Evolutionary conservation across 1,140 invertebrate species (phyloP).

Genomic region (Lordiphosa mommai): DNA sequence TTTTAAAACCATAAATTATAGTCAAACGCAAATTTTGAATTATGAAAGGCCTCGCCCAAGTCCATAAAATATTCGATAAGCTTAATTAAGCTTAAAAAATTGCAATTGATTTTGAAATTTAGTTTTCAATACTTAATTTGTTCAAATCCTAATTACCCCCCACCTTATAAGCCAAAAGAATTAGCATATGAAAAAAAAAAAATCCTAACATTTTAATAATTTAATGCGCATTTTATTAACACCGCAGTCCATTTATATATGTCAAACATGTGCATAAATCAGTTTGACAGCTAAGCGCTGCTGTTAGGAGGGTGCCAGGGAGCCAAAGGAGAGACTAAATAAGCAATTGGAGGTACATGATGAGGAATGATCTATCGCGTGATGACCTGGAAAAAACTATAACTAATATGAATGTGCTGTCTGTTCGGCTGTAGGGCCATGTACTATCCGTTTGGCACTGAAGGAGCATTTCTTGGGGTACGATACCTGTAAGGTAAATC

Average conservation of each 20-base stretch:
- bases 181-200: conserved; percentile 20
- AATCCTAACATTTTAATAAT: conserved; percentile 32
- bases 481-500: too few species aligned
- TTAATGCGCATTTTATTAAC: conserved; percentile 44
- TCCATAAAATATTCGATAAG: conserved; percentile 5
- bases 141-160: conserved; percentile 13
- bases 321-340: too few species aligned
- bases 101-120: neutral
- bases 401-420: too few species aligned
- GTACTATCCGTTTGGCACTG: too few species aligned
- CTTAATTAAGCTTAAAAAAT: conserved; percentile 3
- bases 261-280: conserved; percentile 37
- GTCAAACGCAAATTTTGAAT: conserved; percentile 5
- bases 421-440: too few species aligned
- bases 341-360: too few species aligned
- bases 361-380: too few species aligned
- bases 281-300: conserved; percentile 21
- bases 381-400: too few species aligned
- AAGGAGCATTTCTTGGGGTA: too few species aligned
- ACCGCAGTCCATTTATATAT: conserved; percentile 28
- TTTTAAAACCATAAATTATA: conserved; percentile 9
- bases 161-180: conserved; percentile 19
- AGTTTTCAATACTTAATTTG: conserved; percentile 8
- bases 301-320: conserved; percentile 1
- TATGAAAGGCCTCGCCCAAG: conserved; percentile 7